phyloP scores from a whole-genome alignment of 1,140 invertebrate species.

The Heliconius eleuchia region DNA sequence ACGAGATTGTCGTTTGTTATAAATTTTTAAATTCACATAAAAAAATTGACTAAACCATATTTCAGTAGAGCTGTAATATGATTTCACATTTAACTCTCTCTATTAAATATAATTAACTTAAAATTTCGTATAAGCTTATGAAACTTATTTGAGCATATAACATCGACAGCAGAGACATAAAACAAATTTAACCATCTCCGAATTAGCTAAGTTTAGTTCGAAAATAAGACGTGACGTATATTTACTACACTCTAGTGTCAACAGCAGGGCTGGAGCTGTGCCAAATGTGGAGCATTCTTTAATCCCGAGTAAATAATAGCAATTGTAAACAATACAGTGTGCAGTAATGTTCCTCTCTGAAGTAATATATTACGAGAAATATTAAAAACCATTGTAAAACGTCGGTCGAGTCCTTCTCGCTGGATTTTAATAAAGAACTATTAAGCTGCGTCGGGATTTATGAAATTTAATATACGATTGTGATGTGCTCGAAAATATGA shows the following conservation, averaged over 20 bases:
- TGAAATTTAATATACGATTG: conserved; percentile 17
- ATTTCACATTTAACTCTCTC: too few relatives aligned
- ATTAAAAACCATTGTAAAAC: conserved; percentile 29
- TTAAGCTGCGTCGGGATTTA: conserved; percentile 7
- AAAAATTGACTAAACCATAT: too few relatives aligned
- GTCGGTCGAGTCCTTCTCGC: conserved; percentile 17
- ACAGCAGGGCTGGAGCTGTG: conserved; percentile 25
- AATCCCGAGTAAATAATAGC: conserved; percentile 35
- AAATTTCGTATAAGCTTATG: neutral
- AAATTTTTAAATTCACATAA: too few relatives aligned
- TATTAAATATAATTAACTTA: neutral
- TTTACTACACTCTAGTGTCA: conserved; percentile 23
- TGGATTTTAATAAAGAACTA: conserved; percentile 17
- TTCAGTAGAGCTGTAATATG: too few relatives aligned
- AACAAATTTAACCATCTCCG: neutral
- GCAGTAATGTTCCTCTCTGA: conserved; percentile 27
- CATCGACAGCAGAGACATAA: neutral
- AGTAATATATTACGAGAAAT: conserved; percentile 27
- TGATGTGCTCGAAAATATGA: conserved; percentile 4
- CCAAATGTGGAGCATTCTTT: conserved; percentile 37
- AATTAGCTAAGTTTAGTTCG: conserved; percentile 17
- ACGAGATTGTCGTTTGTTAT: too few relatives aligned
- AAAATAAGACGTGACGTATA: conserved; percentile 22
- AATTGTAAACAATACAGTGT: conserved; percentile 38
- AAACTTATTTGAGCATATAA: neutral